Base-by-base conservation (phyloP, 53 echinoderm and acorn worm species). In the Holothuria leucospilota region DNA sequence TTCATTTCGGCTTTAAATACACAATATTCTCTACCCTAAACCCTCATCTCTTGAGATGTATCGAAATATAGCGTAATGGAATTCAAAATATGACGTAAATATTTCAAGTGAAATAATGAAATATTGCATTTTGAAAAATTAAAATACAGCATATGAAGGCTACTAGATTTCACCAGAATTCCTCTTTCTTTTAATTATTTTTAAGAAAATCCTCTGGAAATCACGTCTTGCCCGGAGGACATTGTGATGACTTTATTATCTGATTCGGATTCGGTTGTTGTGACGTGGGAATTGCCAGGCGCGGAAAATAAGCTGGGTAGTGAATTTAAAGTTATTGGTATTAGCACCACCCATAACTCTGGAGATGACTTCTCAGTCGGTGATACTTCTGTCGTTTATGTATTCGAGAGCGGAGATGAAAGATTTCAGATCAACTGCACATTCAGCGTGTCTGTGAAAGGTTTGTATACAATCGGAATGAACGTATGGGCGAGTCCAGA, bases 331-430 rank as follows among this genome's bases (percentile, higher is more conserved):
- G 49, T 74, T 13, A 56, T 56, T 56, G 68, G 34, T 14, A 6
- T 68, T 8, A 20, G 26, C 49, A 18, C 20, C 49, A 74, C 49
- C 14, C 51, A 46, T 52, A 49, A 38, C 25, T 49, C 74, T 49
- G 74, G 74, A 13, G 74, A 74, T 28, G 9, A 20, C 52, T 74
- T 74, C 74, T 39, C 74, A 12, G 51, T 27, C 10, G 74, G 74
- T 74, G 20, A 74, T 5, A 23, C 27, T 20, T 52, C 53, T 1
- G 74, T 74, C n/a, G 74, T 51, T 26, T 74, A 74, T 52, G 51
- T 38, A 49, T 74, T 51, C 13, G 8, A 20, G 26, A 41, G 41
- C 51, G 51, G 52, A 74, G 51, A 38, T 8, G 7, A 25, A 6
- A 74, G 39, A 52, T 74, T 74, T 39, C n/a, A 8, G 51, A n/a